Evolutionary conservation across 2,113 vertebrate species (phyloP).

Genomic region (Ginglymostoma cirratum): DNA sequence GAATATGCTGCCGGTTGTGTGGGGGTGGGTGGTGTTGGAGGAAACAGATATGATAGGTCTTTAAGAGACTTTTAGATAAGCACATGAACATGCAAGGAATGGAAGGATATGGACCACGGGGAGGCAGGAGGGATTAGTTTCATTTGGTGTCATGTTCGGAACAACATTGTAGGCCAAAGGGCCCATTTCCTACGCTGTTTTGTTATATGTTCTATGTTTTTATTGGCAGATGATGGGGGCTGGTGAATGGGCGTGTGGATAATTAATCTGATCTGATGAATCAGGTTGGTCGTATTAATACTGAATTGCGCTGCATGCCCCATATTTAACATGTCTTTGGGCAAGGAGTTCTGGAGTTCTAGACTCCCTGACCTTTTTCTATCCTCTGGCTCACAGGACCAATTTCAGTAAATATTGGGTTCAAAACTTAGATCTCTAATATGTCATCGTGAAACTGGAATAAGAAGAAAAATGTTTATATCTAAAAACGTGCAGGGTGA

Average conservation of each 20-base stretch:
- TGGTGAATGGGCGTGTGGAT: background rate
- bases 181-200: too few relatives aligned
- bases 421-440: background rate
- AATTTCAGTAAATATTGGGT: background rate
- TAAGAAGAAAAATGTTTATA: background rate
- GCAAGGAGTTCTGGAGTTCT: background rate
- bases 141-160: too few relatives aligned
- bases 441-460: background rate
- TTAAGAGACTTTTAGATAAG: too few relatives aligned
- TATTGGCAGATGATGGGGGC: background rate
- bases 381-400: background rate
- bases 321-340: background rate
- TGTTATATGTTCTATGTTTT: background rate
- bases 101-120: too few relatives aligned
- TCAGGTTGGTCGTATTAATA: background rate
- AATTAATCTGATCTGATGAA: background rate
- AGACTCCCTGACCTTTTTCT: background rate
- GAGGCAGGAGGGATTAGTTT: too few relatives aligned
- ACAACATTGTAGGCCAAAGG: too few relatives aligned
- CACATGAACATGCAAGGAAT: too few relatives aligned
- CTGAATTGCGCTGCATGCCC: background rate
- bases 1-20: too few relatives aligned
- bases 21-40: too few relatives aligned
- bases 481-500: background rate
- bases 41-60: too few relatives aligned